These are phyloP conservation scores for Capitulum mitella DNA, from an alignment of 2,888 invertebrate genomes.

Conservation along the genomic window DNA sequence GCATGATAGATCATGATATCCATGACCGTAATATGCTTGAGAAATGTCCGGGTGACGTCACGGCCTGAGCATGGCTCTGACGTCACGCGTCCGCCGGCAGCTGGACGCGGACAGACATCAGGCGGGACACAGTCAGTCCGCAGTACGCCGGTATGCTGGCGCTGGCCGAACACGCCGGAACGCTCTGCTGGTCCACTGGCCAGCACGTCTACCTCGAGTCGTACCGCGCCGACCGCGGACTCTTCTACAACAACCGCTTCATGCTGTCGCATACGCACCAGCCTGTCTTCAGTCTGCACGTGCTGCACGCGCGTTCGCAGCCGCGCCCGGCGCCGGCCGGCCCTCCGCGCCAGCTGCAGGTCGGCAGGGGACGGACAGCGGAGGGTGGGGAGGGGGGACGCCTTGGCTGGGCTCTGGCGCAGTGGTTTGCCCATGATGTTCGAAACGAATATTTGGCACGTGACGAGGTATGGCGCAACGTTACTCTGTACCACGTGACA, in stretches of 20 bases:
- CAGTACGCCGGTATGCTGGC: constrained; percentile 67
- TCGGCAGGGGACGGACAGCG: neutral
- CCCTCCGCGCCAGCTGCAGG: constrained; percentile 70
- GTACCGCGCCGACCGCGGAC: neutral
- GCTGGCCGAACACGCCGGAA: constrained; percentile 63
- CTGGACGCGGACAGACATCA: constrained; percentile 61
- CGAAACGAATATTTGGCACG: no score
- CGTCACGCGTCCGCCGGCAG: no score
- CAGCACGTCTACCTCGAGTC: constrained; percentile 62
- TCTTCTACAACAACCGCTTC: neutral
- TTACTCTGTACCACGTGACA: no score
- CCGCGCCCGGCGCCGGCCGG: constrained; percentile 71
- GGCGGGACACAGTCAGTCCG: constrained; percentile 62
- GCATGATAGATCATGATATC: no score
- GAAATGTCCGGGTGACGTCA: no score
- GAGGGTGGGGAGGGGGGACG: no score
- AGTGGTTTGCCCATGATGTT: no score
- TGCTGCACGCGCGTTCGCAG: constrained; percentile 57
- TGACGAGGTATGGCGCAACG: no score
- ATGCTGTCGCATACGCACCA: neutral
- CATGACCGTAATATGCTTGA: no score
- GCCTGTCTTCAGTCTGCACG: neutral
- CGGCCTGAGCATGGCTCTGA: no score
- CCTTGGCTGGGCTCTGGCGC: no score
- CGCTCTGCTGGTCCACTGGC: constrained; percentile 82